A percentile compares a stretch with the other conserved stretches of the same genome.
Evolutionary conservation across 2,797 vertebrate species (phyloP).

Genomic region (Sylvilagus floridanus): DNA sequence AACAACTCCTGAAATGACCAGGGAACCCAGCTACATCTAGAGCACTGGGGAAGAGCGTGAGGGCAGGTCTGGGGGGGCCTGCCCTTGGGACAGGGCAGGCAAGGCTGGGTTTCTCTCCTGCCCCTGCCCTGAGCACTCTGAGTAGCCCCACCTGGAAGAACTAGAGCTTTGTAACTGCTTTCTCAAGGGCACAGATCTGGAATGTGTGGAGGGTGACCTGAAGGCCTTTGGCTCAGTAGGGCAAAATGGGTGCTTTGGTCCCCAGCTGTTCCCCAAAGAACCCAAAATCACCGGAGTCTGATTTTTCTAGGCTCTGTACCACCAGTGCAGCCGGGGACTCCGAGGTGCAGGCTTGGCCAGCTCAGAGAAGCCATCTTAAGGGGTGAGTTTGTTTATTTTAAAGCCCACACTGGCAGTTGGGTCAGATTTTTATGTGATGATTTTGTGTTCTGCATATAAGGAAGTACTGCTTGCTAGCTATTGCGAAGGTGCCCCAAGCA

Average conservation of each 20-base stretch:
- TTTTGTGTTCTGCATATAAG: slow-evolving; percentile 78
- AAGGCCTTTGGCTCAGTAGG: neutral
- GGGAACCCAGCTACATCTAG: neutral
- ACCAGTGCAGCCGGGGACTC: neutral
- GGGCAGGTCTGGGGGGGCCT: neutral
- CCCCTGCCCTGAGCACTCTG: neutral
- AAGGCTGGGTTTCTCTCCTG: neutral
- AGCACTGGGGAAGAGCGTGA: too few species aligned
- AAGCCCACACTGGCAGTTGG: slow-evolving; percentile 50
- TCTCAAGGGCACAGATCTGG: neutral
- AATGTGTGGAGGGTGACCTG: neutral
- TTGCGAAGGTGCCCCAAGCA: slow-evolving; percentile 48
- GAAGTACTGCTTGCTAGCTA: slow-evolving; percentile 70
- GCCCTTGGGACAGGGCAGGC: neutral
- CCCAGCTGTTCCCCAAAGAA: neutral
- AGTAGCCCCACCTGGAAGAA: neutral
- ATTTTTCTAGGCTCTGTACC: neutral
- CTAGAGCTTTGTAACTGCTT: neutral
- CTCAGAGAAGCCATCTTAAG: neutral
- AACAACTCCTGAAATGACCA: neutral
- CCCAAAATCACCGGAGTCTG: neutral
- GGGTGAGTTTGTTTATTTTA: slow-evolving; percentile 68
- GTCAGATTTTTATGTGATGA: slow-evolving; percentile 63
- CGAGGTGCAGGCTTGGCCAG: neutral
- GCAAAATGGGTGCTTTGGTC: neutral